phyloP scores from a whole-genome alignment of 2,113 vertebrate species.

The Vidua macroura region DNA sequence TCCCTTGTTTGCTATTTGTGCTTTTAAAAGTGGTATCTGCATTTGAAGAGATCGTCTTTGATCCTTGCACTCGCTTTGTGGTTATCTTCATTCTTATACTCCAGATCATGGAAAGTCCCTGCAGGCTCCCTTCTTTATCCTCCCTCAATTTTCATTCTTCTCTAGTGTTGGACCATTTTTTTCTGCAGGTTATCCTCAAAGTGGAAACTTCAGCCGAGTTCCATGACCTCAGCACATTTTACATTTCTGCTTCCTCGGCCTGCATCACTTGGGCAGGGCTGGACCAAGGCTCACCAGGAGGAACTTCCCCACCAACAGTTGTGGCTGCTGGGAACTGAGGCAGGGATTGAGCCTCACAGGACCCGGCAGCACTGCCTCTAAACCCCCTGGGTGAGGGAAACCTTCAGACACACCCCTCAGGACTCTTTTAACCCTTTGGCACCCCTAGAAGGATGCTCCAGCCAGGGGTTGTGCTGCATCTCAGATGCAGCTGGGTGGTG shows the following conservation, averaged over 20 bases:
- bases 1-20: background rate
- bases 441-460: background rate
- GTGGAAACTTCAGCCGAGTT: background rate
- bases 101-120: background rate
- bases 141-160: background rate
- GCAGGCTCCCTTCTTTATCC: background rate
- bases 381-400: background rate
- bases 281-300: background rate
- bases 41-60: background rate
- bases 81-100: background rate
- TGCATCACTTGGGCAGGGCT: background rate
- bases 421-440: background rate
- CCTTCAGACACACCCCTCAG: accelerated
- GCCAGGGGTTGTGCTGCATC: background rate
- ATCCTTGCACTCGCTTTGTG: background rate
- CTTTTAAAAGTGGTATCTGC: background rate
- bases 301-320: background rate
- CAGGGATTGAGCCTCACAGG: background rate
- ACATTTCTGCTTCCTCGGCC: background rate
- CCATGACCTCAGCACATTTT: accelerated
- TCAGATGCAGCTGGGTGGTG: background rate
- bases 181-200: background rate
- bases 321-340: background rate
- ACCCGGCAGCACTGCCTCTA: background rate
- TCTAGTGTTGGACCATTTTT: background rate